Evolutionary conservation across 2,113 vertebrate genomes (phyloP).

Genomic region (Sula dactylatra): DNA sequence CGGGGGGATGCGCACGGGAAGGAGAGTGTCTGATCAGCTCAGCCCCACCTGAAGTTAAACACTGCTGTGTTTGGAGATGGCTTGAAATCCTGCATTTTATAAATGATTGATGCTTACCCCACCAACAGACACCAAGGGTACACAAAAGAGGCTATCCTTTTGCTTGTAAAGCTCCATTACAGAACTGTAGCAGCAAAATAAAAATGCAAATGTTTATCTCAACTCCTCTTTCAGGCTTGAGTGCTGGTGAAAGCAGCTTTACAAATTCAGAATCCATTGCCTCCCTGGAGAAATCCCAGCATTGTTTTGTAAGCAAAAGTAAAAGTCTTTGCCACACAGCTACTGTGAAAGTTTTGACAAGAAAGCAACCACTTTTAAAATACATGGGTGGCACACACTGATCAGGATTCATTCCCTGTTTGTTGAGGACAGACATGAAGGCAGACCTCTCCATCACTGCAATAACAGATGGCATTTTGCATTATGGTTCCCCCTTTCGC

Average conservation of each 20-base stretch:
- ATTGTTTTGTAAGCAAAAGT: constrained; percentile 33
- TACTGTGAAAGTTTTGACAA: constrained; percentile 14
- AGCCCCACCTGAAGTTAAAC: constrained; percentile 53
- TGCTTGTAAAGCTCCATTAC: constrained; percentile 75
- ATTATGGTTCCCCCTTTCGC: too few relatives aligned
- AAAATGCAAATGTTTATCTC: constrained; percentile 63
- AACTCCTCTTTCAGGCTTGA: constrained; percentile 68
- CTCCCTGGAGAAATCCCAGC: constrained; percentile 21
- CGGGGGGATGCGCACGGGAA: too few relatives aligned
- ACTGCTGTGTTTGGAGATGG: constrained; percentile 63
- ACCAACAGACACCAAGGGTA: constrained; percentile 60
- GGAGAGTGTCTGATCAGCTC: not conserved
- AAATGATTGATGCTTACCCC: constrained; percentile 70
- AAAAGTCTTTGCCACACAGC: not conserved
- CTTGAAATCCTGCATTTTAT: constrained; percentile 26
- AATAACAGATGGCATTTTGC: too few relatives aligned
- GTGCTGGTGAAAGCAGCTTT: constrained; percentile 72
- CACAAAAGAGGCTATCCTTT: constrained; percentile 73
- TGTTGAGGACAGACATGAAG: not conserved
- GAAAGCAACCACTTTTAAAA: not conserved
- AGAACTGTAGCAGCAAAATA: constrained; percentile 46
- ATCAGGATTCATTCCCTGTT: not conserved
- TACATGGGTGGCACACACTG: not conserved
- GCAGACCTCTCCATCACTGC: not conserved
- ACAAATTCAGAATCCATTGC: not conserved